Conservation (phyloP, 2,797 vertebrate species). For the Tarsius wallacei region DNA sequence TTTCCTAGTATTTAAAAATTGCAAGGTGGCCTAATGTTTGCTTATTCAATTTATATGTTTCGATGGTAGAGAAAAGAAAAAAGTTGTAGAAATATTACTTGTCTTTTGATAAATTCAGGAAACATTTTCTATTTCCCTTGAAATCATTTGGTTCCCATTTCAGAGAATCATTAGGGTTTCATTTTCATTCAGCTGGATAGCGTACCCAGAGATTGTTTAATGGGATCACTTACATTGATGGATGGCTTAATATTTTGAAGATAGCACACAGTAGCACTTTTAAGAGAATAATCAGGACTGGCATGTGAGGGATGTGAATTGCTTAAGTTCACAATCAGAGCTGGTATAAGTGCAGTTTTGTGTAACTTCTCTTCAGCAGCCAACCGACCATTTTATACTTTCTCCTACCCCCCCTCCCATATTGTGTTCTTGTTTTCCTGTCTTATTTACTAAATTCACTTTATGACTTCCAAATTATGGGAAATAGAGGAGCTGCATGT, state of each 20-base stretch:
- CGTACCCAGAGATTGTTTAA: conserved; percentile 69
- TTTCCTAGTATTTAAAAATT: conserved; percentile 35
- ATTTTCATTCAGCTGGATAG: conserved; percentile 65
- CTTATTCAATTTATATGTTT: conserved; percentile 58
- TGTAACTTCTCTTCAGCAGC: conserved; percentile 28
- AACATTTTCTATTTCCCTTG: background rate
- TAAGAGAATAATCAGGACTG: conserved; percentile 63
- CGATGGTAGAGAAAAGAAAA: conserved; percentile 47
- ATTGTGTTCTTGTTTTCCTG: conserved; percentile 23
- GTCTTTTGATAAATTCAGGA: conserved; percentile 67
- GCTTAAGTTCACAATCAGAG: background rate
- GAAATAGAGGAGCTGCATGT: background rate
- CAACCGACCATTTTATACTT: background rate
- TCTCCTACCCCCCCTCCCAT: background rate
- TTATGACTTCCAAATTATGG: conserved; percentile 20
- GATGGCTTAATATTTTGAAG: conserved; percentile 75
- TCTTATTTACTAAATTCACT: conserved; percentile 45
- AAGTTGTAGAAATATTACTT: conserved; percentile 62
- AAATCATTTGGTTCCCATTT: conserved; percentile 71
- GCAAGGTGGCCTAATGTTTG: background rate
- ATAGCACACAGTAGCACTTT: conserved; percentile 49
- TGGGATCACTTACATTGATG: conserved; percentile 65
- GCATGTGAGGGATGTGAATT: conserved; percentile 23
- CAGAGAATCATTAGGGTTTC: conserved; percentile 68
- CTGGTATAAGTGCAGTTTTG: background rate